Percentiles rank a stretch among this genome's conserved stretches.
Conservation (phyloP, 2,797 vertebrate species). For the Falco rusticolus region DNA sequence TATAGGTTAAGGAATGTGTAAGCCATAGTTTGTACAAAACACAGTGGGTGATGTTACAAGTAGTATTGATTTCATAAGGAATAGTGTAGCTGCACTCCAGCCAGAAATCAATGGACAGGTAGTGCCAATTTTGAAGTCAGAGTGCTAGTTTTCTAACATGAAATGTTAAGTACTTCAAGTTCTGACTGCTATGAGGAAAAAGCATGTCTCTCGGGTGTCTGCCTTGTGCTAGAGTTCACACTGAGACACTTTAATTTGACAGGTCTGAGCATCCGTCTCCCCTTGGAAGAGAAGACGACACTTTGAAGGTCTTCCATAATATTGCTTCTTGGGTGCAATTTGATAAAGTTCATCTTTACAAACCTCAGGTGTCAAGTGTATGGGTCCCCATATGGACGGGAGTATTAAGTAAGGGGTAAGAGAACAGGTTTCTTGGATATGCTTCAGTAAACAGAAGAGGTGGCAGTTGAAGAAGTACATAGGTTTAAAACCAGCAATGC, state of each 20-base stretch:
- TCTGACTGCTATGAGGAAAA: not conserved
- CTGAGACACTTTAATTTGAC: not conserved
- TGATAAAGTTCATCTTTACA: not conserved
- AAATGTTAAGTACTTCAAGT: not conserved
- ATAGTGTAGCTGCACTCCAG: not conserved
- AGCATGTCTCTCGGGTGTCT: not conserved
- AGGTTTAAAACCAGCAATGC: not conserved
- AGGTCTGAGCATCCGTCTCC: not conserved
- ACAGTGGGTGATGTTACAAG: not conserved
- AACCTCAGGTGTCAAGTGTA: too few relatives aligned
- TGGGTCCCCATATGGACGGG: not conserved
- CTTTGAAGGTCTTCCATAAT: not conserved
- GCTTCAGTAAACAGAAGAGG: not conserved
- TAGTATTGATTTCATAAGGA: not conserved
- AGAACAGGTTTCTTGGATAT: not conserved
- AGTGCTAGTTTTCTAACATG: not conserved
- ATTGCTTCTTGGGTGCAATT: not conserved
- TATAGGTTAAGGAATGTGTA: not conserved
- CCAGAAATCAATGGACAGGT: not conserved
- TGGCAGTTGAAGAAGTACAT: fast-evolving
- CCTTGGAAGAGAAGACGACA: not conserved
- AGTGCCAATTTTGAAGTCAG: not conserved
- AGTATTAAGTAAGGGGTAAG: not conserved
- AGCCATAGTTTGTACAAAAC: not conserved
- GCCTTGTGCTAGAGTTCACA: not conserved